phyloP scores from a whole-genome alignment of 2,797 vertebrate species.

The Trachops cirrhosus region DNA sequence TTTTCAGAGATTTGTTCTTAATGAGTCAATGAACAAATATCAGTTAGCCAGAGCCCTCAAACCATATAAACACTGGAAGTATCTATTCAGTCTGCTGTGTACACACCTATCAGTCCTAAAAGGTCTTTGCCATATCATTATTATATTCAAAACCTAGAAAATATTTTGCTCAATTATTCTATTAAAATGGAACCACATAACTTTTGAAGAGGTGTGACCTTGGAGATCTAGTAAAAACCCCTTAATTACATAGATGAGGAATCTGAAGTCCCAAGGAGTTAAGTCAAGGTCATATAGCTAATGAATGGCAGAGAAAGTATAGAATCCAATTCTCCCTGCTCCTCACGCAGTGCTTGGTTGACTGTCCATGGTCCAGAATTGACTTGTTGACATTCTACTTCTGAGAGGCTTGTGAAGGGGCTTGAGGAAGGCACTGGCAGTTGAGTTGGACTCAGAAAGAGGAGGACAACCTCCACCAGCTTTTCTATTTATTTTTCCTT shows the following conservation, averaged over 20 bases:
- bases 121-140: not conserved
- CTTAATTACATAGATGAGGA: not conserved
- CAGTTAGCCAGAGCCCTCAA: not conserved
- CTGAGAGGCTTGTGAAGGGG: not conserved
- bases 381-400: not conserved
- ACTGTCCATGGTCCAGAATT: not conserved
- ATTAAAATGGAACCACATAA: not conserved
- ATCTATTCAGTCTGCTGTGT: not conserved
- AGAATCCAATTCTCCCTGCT: not conserved
- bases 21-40: not conserved
- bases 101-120: not conserved
- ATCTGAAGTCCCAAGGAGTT: not conserved
- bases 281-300: not conserved
- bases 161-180: not conserved
- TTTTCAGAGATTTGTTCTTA: not conserved
- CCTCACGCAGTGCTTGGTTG: not conserved
- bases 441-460: not conserved
- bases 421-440: not conserved
- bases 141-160: not conserved
- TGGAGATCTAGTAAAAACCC: not conserved
- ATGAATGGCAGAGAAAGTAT: not conserved
- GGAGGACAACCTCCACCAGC: not conserved
- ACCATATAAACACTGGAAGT: not conserved
- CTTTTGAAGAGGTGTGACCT: not conserved
- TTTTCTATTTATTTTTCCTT: not conserved